phyloP scores from a whole-genome alignment of 1,140 invertebrate species.

The Drosophila tropicalis region DNA sequence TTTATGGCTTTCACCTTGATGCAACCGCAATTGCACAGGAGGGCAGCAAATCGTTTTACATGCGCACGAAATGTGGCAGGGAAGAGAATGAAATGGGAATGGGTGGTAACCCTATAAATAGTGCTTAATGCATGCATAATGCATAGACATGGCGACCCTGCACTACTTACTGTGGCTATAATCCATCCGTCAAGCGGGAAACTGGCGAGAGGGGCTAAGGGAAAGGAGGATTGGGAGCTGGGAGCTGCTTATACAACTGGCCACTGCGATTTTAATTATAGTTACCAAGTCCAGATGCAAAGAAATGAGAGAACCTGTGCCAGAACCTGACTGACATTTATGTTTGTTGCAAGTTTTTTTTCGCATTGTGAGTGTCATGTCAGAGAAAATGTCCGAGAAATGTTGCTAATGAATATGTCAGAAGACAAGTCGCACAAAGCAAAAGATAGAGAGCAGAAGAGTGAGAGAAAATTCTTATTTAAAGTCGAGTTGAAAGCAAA shows the following conservation, averaged over 20 bases:
- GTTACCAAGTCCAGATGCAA: slow-evolving; percentile 8
- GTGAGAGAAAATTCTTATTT: neutral
- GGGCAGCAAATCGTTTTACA: slow-evolving; percentile 4
- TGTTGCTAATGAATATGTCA: slow-evolving; percentile 10
- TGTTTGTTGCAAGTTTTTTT: slow-evolving; percentile 5
- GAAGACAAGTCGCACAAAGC: neutral
- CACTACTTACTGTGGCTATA: slow-evolving; percentile 25
- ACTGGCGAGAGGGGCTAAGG: neutral
- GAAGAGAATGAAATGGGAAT: too few species aligned
- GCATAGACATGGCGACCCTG: slow-evolving; percentile 16
- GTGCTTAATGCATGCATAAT: slow-evolving; percentile 49
- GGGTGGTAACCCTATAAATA: slow-evolving; percentile 18
- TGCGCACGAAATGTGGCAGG: neutral
- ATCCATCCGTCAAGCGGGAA: slow-evolving; percentile 25
- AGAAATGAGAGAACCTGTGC: neutral
- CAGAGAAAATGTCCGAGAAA: slow-evolving; percentile 12
- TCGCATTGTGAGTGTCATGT: neutral
- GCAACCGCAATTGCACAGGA: slow-evolving; percentile 4
- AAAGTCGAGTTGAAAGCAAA: neutral
- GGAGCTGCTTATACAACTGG: slow-evolving; percentile 20
- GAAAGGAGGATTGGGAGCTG: slow-evolving; percentile 5
- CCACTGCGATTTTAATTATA: slow-evolving; percentile 50
- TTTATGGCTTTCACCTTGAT: slow-evolving; percentile 6
- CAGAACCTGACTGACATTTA: slow-evolving; percentile 7
- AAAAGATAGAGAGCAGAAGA: too few species aligned